Conservation (phyloP, 2,797 vertebrate genomes). For the Lophotriccus pileatus region DNA sequence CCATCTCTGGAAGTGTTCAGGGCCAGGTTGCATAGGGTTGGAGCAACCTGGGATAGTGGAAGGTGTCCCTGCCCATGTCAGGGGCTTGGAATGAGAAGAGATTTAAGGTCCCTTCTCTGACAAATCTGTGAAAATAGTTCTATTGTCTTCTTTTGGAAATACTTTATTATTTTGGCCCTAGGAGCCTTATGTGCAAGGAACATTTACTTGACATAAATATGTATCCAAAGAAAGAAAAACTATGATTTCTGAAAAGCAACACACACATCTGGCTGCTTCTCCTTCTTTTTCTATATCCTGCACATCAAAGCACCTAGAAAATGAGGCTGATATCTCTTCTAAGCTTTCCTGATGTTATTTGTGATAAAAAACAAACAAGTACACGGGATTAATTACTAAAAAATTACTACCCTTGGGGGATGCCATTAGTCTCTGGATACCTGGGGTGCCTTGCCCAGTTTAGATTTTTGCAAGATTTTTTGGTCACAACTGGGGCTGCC, state of each 20-base stretch:
- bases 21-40: background rate
- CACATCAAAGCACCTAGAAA: background rate
- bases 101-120: background rate
- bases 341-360: background rate
- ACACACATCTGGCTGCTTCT: rapidly evolving
- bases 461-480: background rate
- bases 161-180: background rate
- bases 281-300: background rate
- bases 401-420: background rate
- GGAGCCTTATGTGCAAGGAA: background rate
- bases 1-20: background rate
- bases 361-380: background rate
- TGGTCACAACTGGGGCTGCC: background rate
- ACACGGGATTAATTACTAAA: background rate
- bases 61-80: background rate
- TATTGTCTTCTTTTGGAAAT: background rate
- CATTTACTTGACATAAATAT: background rate
- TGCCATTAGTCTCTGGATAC: background rate
- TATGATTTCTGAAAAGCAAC: background rate
- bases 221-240: background rate
- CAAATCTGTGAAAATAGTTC: background rate
- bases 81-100: rapidly evolving
- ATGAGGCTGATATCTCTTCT: background rate
- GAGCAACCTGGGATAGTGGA: rapidly evolving
- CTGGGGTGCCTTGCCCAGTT: background rate